These are phyloP conservation scores for Pangasius krempfi DNA, from an alignment of 2,797 vertebrate species.

Conservation along the genomic window DNA sequence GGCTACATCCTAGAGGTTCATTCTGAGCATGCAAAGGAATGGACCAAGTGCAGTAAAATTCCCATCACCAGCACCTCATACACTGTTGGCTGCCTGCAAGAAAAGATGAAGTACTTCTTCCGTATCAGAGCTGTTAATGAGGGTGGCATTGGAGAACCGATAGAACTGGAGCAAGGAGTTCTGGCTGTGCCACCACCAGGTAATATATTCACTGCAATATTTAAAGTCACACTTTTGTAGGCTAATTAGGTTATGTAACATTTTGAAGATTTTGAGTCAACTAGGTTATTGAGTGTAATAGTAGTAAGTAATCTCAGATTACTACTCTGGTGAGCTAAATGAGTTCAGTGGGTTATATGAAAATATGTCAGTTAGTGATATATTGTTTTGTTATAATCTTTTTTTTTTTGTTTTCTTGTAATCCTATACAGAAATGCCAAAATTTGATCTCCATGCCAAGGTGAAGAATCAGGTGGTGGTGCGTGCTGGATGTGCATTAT, in stretches of 20 bases:
- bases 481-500: constrained; percentile 68
- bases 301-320: background rate
- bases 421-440: background rate
- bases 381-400: background rate
- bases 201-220: background rate
- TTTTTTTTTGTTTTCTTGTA: background rate
- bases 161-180: constrained; percentile 64
- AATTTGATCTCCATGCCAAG: constrained; percentile 9
- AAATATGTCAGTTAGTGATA: background rate
- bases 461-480: constrained; percentile 76
- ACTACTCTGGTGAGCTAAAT: background rate
- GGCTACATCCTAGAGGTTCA: constrained; percentile 7
- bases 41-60: constrained; percentile 71
- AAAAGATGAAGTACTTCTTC: constrained; percentile 73
- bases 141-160: constrained; percentile 66
- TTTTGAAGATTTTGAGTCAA: background rate
- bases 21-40: constrained; percentile 67
- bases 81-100: constrained; percentile 67
- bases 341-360: background rate
- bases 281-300: background rate
- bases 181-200: constrained; percentile 63
- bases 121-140: constrained; percentile 70
- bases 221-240: background rate
- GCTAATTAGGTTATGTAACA: background rate
- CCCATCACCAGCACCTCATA: constrained; percentile 66